phyloP scores from a whole-genome alignment of 1,140 invertebrate genomes.

The Drosophila subobscura region DNA sequence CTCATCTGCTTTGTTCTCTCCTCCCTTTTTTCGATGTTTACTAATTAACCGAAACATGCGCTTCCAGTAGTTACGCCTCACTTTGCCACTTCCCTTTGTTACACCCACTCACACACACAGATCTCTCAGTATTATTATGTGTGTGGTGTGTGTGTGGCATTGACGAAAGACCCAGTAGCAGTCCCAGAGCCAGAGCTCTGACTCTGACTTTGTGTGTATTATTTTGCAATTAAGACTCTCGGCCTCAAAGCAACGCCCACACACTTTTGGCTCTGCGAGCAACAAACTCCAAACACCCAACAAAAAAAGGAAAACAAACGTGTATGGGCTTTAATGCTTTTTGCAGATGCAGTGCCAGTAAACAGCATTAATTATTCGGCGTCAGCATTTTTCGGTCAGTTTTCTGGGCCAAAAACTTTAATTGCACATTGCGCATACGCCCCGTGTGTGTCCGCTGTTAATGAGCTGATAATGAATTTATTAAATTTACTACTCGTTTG shows the following conservation, averaged over 20 bases:
- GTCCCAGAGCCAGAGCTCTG: conserved; percentile 9
- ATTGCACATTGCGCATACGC: conserved; percentile 67
- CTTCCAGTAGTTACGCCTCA: conserved; percentile 73
- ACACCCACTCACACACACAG: conserved; percentile 1
- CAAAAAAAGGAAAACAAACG: background rate
- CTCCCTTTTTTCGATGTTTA: conserved; percentile 52
- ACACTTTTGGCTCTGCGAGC: conserved; percentile 13
- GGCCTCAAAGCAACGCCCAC: conserved; percentile 45
- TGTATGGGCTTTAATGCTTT: conserved; percentile 61
- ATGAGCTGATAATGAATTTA: conserved; percentile 82
- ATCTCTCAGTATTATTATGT: conserved; percentile 24
- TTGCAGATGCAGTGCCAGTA: background rate
- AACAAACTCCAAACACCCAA: background rate
- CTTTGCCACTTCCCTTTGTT: conserved; percentile 60
- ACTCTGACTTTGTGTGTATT: conserved; percentile 52
- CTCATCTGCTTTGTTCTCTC: conserved; percentile 25
- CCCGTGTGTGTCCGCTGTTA: conserved; percentile 49
- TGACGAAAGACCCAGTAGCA: conserved; percentile 63
- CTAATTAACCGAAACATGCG: conserved; percentile 81
- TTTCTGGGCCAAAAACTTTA: conserved; percentile 39
- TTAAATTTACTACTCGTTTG: conserved; percentile 73
- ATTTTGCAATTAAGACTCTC: conserved; percentile 75
- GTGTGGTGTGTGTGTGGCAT: conserved; percentile 55
- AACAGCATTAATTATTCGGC: conserved; percentile 38
- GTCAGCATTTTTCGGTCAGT: conserved; percentile 27